Evolutionary conservation across 2,797 vertebrate genomes (phyloP).

Genomic region (Loriculus beryllinus): DNA sequence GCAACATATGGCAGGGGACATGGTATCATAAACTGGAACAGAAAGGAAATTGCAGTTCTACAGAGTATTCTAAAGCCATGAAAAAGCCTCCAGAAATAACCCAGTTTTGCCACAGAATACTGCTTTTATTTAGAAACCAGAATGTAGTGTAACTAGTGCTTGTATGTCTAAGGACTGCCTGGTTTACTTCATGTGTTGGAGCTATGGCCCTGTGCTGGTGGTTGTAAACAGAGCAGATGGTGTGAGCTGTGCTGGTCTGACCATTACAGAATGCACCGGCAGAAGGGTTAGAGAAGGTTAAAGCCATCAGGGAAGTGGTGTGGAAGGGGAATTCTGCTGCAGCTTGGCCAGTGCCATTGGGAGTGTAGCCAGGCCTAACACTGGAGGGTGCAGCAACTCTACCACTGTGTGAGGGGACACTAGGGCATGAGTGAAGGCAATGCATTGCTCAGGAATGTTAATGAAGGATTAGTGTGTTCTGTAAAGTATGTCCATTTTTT

Average conservation of each 20-base stretch:
- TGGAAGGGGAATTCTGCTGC: background rate
- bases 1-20: background rate
- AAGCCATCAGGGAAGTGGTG: background rate
- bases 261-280: background rate
- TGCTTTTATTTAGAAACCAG: background rate
- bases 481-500: background rate
- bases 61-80: background rate
- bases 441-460: background rate
- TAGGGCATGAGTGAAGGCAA: background rate
- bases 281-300: background rate
- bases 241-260: background rate
- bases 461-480: background rate
- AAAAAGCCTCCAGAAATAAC: background rate
- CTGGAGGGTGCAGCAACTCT: rapidly evolving
- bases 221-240: rapidly evolving
- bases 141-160: background rate
- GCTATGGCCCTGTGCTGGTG: rapidly evolving
- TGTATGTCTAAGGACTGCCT: background rate
- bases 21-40: background rate
- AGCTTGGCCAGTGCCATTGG: rapidly evolving
- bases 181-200: background rate
- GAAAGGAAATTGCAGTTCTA: background rate
- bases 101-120: background rate
- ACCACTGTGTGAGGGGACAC: background rate
- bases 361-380: rapidly evolving